A percentile compares a stretch with the other conserved stretches of the same genome.
phyloP scores from a whole-genome alignment of 2,888 invertebrate species.

The Zonitis immaculata region DNA sequence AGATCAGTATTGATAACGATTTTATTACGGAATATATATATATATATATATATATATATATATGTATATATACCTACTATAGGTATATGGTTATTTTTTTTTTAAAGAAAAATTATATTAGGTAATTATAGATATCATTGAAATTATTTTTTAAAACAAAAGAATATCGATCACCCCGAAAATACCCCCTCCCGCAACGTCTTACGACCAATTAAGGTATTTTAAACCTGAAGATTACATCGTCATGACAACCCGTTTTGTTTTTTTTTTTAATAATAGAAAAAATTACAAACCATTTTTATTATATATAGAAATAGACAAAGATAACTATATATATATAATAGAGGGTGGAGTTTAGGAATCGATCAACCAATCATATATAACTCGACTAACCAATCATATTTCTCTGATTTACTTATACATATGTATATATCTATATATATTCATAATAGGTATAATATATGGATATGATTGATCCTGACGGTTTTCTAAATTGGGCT shows the following conservation, averaged over 20 bases:
- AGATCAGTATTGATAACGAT: too few relatives aligned
- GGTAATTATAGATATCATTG: too few relatives aligned
- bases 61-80: too few relatives aligned
- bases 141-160: too few relatives aligned
- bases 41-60: too few relatives aligned
- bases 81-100: too few relatives aligned
- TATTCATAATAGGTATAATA: background rate
- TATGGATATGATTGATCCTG: background rate
- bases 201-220: too few relatives aligned
- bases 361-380: background rate
- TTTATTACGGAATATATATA: too few relatives aligned
- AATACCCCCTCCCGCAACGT: conserved; percentile 26
- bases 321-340: background rate
- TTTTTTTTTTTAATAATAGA: too few relatives aligned
- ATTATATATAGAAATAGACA: background rate
- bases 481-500: conserved; percentile 34
- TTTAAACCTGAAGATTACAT: conserved; percentile 36
- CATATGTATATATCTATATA: background rate
- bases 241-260: conserved; percentile 25
- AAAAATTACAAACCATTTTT: too few relatives aligned
- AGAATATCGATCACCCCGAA: background rate
- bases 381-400: background rate
- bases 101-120: too few relatives aligned
- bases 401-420: too few relatives aligned
- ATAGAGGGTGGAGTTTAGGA: background rate